These are phyloP conservation scores for Apodemia zela DNA, from an alignment of 2,888 invertebrate genomes.

Conservation along the genomic window DNA sequence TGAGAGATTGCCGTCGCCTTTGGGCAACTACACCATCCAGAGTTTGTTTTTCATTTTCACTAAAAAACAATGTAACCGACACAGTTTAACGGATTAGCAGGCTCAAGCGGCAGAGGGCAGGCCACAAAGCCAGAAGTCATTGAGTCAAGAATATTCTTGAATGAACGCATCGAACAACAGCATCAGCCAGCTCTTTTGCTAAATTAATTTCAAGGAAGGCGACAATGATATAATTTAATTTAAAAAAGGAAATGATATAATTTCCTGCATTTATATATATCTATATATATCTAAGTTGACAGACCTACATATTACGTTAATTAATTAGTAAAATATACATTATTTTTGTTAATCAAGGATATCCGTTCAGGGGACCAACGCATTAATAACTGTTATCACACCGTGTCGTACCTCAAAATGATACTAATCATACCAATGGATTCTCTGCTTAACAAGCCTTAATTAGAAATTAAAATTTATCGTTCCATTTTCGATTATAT, in stretches of 20 bases:
- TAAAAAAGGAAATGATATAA: not conserved
- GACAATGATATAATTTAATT: not conserved
- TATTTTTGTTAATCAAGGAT: not conserved
- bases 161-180: too few relatives aligned
- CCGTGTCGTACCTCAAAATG: not conserved
- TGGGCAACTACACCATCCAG: too few relatives aligned
- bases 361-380: not conserved
- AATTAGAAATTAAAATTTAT: not conserved
- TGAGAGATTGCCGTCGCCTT: too few relatives aligned
- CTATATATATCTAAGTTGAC: too few relatives aligned
- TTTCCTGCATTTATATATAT: not conserved
- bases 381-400: conserved; percentile 8
- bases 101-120: too few relatives aligned
- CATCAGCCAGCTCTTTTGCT: too few relatives aligned
- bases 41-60: too few relatives aligned
- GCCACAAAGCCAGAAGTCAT: too few relatives aligned
- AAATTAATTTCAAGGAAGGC: not conserved
- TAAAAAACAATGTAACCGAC: too few relatives aligned
- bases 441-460: not conserved
- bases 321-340: conserved; percentile 4
- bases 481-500: not conserved
- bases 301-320: not conserved
- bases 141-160: too few relatives aligned
- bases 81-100: too few relatives aligned
- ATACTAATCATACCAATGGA: not conserved